Evolutionary conservation across 2,888 invertebrate genomes (phyloP).

Genomic region (Dione juno): DNA sequence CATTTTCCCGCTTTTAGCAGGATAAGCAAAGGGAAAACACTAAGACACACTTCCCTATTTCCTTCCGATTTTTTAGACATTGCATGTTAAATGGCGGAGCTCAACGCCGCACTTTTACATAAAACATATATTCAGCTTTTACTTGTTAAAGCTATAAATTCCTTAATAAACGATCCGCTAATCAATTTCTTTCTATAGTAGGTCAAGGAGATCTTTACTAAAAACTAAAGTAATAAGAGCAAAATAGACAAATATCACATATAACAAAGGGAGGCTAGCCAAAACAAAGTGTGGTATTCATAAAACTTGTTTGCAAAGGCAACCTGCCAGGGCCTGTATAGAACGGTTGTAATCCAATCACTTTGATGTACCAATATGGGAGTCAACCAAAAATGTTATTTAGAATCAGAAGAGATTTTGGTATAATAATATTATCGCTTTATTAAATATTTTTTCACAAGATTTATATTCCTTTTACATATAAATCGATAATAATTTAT

Average conservation of each 20-base stretch:
- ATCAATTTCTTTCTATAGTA: neutral
- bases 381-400: constrained; percentile 2
- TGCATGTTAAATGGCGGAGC: no score
- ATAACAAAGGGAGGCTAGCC: constrained; percentile 2
- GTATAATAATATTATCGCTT: neutral
- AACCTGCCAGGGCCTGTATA: constrained; percentile 22
- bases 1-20: no score
- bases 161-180: neutral
- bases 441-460: no score
- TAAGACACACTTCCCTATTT: no score
- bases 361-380: constrained; percentile 23
- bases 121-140: no score
- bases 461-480: no score
- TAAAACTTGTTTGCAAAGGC: constrained; percentile 27
- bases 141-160: neutral
- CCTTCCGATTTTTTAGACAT: no score
- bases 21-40: no score
- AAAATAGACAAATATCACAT: constrained; percentile 6
- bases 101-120: no score
- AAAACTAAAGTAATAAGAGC: constrained; percentile 9
- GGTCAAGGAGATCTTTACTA: neutral
- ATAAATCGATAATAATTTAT: no score
- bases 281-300: constrained; percentile 22
- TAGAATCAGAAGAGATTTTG: neutral
- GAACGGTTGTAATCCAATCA: constrained; percentile 14